Evolutionary conservation across 2,888 invertebrate species (phyloP), one percentile per base, ranked within the genome.

Genomic region (Sarcophaga caerulescens): DNA sequence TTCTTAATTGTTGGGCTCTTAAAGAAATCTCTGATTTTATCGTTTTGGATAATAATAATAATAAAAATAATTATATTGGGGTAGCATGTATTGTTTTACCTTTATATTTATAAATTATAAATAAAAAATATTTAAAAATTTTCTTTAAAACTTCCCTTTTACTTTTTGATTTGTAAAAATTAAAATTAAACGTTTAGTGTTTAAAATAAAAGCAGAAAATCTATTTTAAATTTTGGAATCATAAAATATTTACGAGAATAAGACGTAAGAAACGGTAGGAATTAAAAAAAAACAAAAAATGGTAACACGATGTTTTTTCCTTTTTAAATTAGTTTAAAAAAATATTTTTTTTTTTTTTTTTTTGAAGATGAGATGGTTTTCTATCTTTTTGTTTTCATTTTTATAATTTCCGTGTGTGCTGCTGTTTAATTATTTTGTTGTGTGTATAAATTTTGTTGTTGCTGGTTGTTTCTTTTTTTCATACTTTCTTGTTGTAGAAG

Each of bases 391-490:
- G 70, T 76, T 44, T 35, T 66, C 74, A 6, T 80, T 83, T 82
- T 79, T 66, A 57, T 76, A 77, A 73, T 69, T 84, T 87, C 69
- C 45, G 63, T 65, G 63, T 65, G 65, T 75, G 75, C 35, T 75
- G 75, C 75, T 68, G 47, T 23, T 71, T 62, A 81, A 84, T 88
- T 74, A 88, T 81, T 88, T 89, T 82, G 82, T 82, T 76, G 77
- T 77, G 71, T 77, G 71, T 73, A 77, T 86, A 83, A 85, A 81
- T 87, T 17, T 87, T 69, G 81, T 83, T 88, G 81, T 88, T 85
- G 87, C 75, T 73, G 77, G 65, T 84, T 87, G 83, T 88, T 63
- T 44, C 84, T 73, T 83, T 83, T 86, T 35, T 35, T 35, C 35
- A 35, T 35, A 35, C 35, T 35, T 35, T 35, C 35, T 86, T 78